Evolutionary conservation across 2,797 vertebrate genomes (phyloP), one percentile per base, ranked within the genome.

Genomic region (Nyctalus aviator): DNA sequence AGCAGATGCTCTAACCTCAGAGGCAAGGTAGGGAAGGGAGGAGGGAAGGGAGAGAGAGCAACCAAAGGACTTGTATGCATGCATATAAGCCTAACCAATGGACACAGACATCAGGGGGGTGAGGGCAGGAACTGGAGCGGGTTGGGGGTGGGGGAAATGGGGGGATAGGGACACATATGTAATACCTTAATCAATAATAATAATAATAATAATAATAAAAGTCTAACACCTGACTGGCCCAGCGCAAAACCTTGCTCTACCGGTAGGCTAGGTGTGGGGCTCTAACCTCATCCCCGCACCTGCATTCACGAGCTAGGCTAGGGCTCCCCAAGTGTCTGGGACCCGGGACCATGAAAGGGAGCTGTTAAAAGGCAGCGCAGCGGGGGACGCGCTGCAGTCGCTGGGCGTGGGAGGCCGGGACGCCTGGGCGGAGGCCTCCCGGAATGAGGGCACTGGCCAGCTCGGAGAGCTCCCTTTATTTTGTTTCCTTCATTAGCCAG

Each of bases 211-310:
- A 46, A 46, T 46, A 46, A 55, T 7, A 27, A 92, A 71, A 86
- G 53, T 71, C 66, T 20, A 82, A 68, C 82, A 96, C 93, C 78
- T 90, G 78, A 77, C 27, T 8, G 66, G 71, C 35, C 71, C 73
- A 50, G 53, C 20, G 44, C 88, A 79, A 90, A 95, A 82, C 71
- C 88, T 90, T 23, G 12, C 48, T 11, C 82, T 13, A 4, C 46
- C 35, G 1, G 72, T 37, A 8, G 15, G 30, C 84, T 84, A 59
- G 81, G 37, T 62, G 76, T 87, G 76, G 75, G 55, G 83, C 89
- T 95, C 88, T 96, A 89, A 97, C 72, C 79, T 94, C 91, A 79
- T 69, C 44, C 48, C 84, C 81, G 55, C 93, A 94, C 95, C 93
- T 91, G 84, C 53, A 0, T 66, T 75, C 92, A 73, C 82, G 91